Conservation (phyloP, 2,113 vertebrate genomes). For the Indicator maculatus region DNA sequence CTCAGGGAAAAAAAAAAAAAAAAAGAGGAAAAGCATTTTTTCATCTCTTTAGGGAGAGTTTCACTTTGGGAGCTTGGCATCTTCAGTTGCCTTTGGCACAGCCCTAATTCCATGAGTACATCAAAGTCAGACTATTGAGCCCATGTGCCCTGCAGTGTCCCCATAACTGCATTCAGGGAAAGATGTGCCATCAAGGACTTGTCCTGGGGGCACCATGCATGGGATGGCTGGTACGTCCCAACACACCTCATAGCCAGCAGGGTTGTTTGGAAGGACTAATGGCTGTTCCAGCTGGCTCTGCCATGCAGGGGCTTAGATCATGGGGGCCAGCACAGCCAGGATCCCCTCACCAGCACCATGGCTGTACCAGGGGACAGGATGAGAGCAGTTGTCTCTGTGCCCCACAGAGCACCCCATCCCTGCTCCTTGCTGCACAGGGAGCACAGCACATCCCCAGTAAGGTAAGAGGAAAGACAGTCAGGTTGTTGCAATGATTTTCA, state of each 20-base stretch:
- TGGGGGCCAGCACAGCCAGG: background rate
- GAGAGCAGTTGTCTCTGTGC: background rate
- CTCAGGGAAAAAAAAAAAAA: background rate
- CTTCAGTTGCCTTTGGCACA: background rate
- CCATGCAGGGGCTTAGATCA: background rate
- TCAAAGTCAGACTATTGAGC: background rate
- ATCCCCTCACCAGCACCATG: background rate
- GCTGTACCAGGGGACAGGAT: background rate
- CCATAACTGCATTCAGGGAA: background rate
- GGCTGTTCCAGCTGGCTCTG: background rate
- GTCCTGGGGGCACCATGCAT: accelerated
- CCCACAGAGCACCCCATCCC: too few relatives aligned
- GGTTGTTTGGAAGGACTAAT: accelerated
- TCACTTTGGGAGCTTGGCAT: background rate
- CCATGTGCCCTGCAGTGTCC: background rate
- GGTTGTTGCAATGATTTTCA: accelerated
- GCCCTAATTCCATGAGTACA: background rate
- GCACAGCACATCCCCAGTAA: background rate
- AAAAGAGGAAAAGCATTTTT: background rate
- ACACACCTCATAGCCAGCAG: background rate
- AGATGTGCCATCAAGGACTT: background rate
- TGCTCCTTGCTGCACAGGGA: background rate
- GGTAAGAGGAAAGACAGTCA: background rate
- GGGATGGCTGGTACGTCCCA: background rate
- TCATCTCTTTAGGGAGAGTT: background rate